Evolutionary conservation across 2,797 vertebrate genomes (phyloP).

Genomic region (Danio tinwini): DNA sequence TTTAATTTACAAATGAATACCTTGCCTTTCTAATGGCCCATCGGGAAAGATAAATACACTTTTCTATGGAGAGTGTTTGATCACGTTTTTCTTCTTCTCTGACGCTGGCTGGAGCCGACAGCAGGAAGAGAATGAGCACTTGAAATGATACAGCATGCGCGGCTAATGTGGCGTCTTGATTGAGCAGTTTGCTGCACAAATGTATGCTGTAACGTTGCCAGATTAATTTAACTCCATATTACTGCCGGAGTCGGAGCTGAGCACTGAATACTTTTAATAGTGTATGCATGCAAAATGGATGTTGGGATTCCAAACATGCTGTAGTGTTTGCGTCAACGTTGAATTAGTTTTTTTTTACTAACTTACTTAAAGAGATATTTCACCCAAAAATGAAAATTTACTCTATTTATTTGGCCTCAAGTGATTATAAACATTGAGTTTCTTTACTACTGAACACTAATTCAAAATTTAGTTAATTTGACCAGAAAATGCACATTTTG

Average conservation of each 20-base stretch:
- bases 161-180: constrained; percentile 31
- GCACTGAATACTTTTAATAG: constrained; percentile 1
- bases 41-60: constrained; percentile 72
- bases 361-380: too few relatives aligned
- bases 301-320: constrained; percentile 4
- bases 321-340: neutral
- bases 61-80: constrained; percentile 71
- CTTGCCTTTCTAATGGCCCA: constrained; percentile 67
- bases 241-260: neutral
- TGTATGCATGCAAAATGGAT: constrained; percentile 15
- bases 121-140: constrained; percentile 47
- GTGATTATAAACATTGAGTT: too few relatives aligned
- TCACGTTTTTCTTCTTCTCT: constrained; percentile 67
- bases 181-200: constrained; percentile 30
- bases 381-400: too few relatives aligned
- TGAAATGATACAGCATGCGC: constrained; percentile 34
- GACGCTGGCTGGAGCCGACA: constrained; percentile 59
- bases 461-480: too few relatives aligned
- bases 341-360: too few relatives aligned
- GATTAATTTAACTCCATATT: constrained; percentile 26
- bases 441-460: too few relatives aligned
- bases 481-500: too few relatives aligned
- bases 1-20: constrained; percentile 78
- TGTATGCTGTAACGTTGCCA: constrained; percentile 30
- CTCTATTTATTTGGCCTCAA: too few relatives aligned